These are phyloP conservation scores for Pararge aegeria DNA, from an alignment of 1,140 invertebrate species.

Conservation along the genomic window DNA sequence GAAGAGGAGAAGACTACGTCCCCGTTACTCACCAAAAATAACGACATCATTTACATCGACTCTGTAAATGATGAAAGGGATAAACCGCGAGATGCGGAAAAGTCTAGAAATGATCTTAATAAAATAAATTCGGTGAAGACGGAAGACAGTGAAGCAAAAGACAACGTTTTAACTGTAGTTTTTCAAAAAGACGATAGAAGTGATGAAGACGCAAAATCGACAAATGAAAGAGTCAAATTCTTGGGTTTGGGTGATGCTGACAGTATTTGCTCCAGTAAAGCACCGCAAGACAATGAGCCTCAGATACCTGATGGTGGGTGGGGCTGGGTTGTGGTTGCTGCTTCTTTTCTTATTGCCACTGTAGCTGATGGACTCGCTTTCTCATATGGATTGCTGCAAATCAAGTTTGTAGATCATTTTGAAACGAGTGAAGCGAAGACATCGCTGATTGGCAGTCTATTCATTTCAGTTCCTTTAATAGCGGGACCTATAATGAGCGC, in stretches of 20 bases:
- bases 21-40: constrained; percentile 52
- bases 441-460: constrained; percentile 92
- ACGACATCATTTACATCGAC: constrained; percentile 62
- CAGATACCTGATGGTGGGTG: constrained; percentile 87
- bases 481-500: constrained; percentile 93
- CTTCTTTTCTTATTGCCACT: constrained; percentile 91
- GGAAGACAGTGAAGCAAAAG: constrained; percentile 41
- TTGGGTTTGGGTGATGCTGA: constrained; percentile 76
- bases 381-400: constrained; percentile 94
- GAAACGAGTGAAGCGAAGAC: constrained; percentile 89
- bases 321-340: constrained; percentile 94
- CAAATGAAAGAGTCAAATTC: constrained; percentile 75
- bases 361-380: constrained; percentile 96
- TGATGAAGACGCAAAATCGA: constrained; percentile 62
- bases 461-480: constrained; percentile 93
- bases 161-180: constrained; percentile 49
- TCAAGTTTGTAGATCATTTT: constrained; percentile 91
- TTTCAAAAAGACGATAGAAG: constrained; percentile 57
- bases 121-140: constrained; percentile 66
- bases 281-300: constrained; percentile 64
- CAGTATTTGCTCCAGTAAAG: constrained; percentile 74
- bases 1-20: constrained; percentile 75
- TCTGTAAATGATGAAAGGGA: constrained; percentile 48
- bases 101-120: constrained; percentile 59
- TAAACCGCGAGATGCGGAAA: constrained; percentile 44